Percentiles rank a stretch among this genome's conserved stretches.
phyloP scores from a whole-genome alignment of 2,888 invertebrate genomes.

The Ornithoptera priamus region DNA sequence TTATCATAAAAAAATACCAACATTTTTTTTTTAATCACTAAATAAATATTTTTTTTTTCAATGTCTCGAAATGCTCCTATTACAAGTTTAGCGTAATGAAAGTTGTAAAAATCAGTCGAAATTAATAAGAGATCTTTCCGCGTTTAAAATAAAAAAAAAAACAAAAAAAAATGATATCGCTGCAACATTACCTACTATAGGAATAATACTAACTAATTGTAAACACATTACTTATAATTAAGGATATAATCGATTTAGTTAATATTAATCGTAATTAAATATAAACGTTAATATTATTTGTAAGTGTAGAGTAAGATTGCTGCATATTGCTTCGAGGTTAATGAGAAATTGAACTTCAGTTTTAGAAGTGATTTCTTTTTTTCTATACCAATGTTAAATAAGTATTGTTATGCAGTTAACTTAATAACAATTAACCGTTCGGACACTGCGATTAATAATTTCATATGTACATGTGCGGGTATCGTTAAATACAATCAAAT shows the following conservation, averaged over 20 bases:
- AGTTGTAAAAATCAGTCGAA: conserved; percentile 58
- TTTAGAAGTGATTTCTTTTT: too few relatives aligned
- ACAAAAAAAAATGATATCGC: conserved; percentile 41
- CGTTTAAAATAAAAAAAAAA: conserved; percentile 42
- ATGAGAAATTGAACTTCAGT: not conserved
- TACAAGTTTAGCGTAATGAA: conserved; percentile 33
- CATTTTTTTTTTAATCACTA: conserved; percentile 9
- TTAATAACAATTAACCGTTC: too few relatives aligned
- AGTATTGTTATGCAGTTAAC: too few relatives aligned
- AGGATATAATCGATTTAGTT: not conserved
- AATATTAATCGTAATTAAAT: conserved; percentile 1
- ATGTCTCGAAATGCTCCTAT: conserved; percentile 25
- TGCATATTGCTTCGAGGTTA: not conserved
- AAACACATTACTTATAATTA: conserved; percentile 5
- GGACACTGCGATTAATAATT: too few relatives aligned
- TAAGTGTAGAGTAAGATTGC: not conserved
- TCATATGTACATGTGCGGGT: too few relatives aligned
- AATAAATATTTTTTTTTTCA: not conserved
- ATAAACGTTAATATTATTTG: conserved; percentile 1
- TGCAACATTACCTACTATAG: conserved; percentile 51
- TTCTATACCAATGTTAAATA: too few relatives aligned
- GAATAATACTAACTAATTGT: conserved; percentile 39
- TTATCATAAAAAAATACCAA: conserved; percentile 16
- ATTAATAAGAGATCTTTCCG: conserved; percentile 56
- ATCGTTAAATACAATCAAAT: too few relatives aligned